Evolutionary conservation across 1,140 invertebrate species (phyloP), one percentile per base, ranked within the genome.

Genomic region (Heliconius eleuchia): DNA sequence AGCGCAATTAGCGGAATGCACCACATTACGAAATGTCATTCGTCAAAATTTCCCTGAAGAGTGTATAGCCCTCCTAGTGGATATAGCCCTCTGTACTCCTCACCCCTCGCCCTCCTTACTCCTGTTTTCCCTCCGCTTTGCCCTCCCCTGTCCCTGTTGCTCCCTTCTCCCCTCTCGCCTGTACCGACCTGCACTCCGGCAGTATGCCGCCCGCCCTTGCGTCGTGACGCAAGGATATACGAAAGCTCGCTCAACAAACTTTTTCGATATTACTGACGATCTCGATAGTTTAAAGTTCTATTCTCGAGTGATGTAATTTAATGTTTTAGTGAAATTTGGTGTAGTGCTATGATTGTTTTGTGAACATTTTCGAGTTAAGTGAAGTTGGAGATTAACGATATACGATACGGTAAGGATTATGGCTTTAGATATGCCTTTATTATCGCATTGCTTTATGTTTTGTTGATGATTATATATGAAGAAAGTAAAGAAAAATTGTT

Each of bases 1-100:
- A 89, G 89, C 86, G 86, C 88, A 89, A 89, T 89, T 89, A 89
- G 88, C 84, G 84, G 85, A 88, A 84, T 91, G 88, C 89, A 89
- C 50, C 74, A 84, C 84, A 83, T 86, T 87, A 86, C 84, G 83
- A 83, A 86, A 89, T 89, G 87, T 87, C 88, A 88, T 89, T 87
- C 86, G 87, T 87, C 86, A 90, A 89, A 87, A 87, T 87, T 89
- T 91, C 86, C 88, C 85, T 81, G 84, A 89, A 88, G 86, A 86
- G 82, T 74, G 79, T 55, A 52, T 52, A 52, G 50, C 50, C 76
- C 73, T 71, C 80, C 77, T 71, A 52, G 50, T 52, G 76, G 78
- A 75, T 79, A 82, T 52, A 73, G 73, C 77, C 72, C 76, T 77
- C 75, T 66, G 11, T n/a, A 23, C 23, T 9, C 57, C 79, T 66